A percentile compares a stretch with the other conserved stretches of the same genome.
phyloP scores from a whole-genome alignment of 2,888 invertebrate genomes.

The Lithophane ornitopus region DNA sequence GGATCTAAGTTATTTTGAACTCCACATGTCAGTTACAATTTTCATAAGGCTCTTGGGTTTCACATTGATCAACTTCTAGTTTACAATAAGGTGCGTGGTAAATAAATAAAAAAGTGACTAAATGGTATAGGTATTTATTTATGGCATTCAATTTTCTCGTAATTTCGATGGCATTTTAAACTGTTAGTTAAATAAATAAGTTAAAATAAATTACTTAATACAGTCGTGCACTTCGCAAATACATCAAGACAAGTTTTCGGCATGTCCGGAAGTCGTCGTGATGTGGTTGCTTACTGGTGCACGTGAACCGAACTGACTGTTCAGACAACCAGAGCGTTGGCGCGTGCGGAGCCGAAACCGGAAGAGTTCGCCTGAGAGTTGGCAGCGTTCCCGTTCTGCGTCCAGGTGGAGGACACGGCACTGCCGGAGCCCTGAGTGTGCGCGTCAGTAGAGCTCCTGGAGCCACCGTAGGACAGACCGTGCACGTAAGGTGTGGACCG shows the following conservation, averaged over 20 bases:
- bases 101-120: conserved; percentile 48
- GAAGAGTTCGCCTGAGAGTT: conserved; percentile 79
- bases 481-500: conserved; percentile 77
- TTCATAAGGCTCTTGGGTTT: neutral
- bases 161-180: conserved; percentile 47
- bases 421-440: conserved; percentile 77
- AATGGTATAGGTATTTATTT: conserved; percentile 55
- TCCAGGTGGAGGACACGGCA: conserved; percentile 78
- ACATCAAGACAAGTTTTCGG: conserved; percentile 87
- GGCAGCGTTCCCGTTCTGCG: conserved; percentile 74
- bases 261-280: conserved; percentile 82
- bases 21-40: neutral
- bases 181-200: conserved; percentile 67
- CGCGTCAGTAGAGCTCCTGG: conserved; percentile 78
- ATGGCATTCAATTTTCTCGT: conserved; percentile 48
- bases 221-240: conserved; percentile 77
- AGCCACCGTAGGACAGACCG: conserved; percentile 77
- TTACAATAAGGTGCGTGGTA: neutral
- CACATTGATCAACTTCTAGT: neutral
- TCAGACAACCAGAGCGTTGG: conserved; percentile 79
- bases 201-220: conserved; percentile 74
- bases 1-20: neutral
- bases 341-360: conserved; percentile 78
- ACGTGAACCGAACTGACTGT: conserved; percentile 38
- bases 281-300: conserved; percentile 78